Base-by-base conservation (phyloP, 1,140 invertebrate genomes). In the Spodoptera litura region DNA sequence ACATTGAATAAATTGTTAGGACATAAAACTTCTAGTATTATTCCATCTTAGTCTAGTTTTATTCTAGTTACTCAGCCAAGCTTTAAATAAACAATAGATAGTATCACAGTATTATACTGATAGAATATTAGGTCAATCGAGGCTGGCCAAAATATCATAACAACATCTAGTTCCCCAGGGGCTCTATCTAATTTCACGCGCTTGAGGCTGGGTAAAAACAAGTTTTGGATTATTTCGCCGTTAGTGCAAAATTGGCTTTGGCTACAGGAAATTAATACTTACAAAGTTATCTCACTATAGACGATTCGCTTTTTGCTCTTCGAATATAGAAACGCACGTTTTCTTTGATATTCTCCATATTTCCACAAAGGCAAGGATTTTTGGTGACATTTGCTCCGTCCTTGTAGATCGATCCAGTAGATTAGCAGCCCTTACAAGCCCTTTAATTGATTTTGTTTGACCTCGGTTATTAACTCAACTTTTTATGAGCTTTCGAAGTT, bases 161-260 rank as follows among this genome's bases (percentile, higher is more conserved):
- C 64, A 51, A 44, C 64, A 52, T 68, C 15, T 51, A 68, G 64
- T 52, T 68, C 64, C 64, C 31, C 20, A 49, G 49, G 44, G 44
- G n/a, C 15, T 68, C n/a, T 68, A 51, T 51, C 64, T 68, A 68
- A 68, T 52, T 68, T 66, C 64, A 66, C 64, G 64, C 64, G 64
- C 6, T 15, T 52, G 44, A 66, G n/a, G 44, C 44, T 66, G 64
- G n/a, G 27, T 66, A 27, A 51, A 52, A 66, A 52, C 64, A 51
- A 66, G 44, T 51, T 35, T 58, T 62, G 11, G 44, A 52, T 68
- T 68, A 68, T 27, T 27, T 27, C 10, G 49, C 3, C 44, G 15
- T 66, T 68, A 68, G 20, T 20, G 15, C 38, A 64, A 64, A 49
- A 61, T 61, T 61, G 27, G 4, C 31, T n/a, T 20, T 15, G n/a